A percentile compares a stretch with the other conserved stretches of the same genome.
phyloP scores from a whole-genome alignment of 2,113 vertebrate species.

The Poecilia latipinna region DNA sequence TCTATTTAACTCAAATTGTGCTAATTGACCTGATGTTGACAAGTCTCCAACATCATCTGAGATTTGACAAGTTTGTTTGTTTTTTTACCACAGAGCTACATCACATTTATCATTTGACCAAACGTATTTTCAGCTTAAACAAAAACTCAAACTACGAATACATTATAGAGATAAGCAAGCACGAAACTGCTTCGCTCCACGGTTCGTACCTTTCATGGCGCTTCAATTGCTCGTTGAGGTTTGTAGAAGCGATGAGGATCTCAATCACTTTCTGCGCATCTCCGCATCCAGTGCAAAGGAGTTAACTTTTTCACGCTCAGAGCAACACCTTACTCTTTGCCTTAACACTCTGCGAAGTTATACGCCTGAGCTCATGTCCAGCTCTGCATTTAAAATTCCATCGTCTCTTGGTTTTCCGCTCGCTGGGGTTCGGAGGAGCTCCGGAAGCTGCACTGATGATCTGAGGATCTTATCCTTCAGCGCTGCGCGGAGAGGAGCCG shows the following conservation, averaged over 20 bases:
- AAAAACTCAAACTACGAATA: no score
- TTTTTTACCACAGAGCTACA: no score
- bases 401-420: slow-evolving; percentile 22
- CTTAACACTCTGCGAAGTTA: background rate
- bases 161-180: background rate
- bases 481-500: slow-evolving; percentile 6
- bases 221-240: slow-evolving; percentile 58
- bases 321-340: background rate
- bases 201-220: slow-evolving; percentile 81
- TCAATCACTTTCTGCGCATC: slow-evolving; percentile 74
- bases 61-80: no score
- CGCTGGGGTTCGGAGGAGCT: slow-evolving; percentile 5
- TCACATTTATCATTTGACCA: no score
- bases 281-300: slow-evolving; percentile 65
- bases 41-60: no score
- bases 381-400: slow-evolving; percentile 62
- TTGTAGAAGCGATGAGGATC: slow-evolving; percentile 68
- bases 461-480: background rate
- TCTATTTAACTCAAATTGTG: no score
- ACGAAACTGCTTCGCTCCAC: background rate
- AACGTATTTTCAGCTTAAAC: no score
- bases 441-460: slow-evolving; percentile 30
- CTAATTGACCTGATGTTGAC: no score
- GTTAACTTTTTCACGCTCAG: slow-evolving; percentile 26
- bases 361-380: slow-evolving; percentile 32